Evolutionary conservation across 2,888 invertebrate genomes (phyloP), one percentile per base, ranked within the genome.

Genomic region (Ormyrus thymus): DNA sequence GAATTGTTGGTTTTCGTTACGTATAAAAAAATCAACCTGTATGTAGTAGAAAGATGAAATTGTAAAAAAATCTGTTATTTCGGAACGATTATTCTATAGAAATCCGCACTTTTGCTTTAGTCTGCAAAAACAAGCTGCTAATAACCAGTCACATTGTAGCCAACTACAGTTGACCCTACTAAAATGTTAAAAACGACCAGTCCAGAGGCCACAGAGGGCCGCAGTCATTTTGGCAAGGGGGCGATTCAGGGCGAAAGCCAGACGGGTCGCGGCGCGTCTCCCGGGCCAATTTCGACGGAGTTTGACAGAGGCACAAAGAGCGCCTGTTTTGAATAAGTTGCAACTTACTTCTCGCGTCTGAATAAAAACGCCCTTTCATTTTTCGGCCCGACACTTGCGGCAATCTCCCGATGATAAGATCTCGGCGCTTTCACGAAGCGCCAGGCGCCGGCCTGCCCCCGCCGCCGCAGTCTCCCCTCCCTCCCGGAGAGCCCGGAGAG

Each of bases 391-490:
- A 50, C 76, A 62, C 45, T 62, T 61, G 43, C 61, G 53, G 79
- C 79, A 80, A 80, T 80, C 73, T 80, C 59, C 9, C 73, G 69
- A 62, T 59, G 79, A 80, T 80, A 80, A 80, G 50, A 80, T 80
- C 79, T 80, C 13, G 62, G 79, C n/a, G 64, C 73, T 80, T 80
- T 80, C 76, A 76, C 13, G n/a, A 3, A 64, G 29, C 15, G 59
- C 53, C 43, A 10, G 58, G 64, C 61, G 46, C 15, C 59, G 46
- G 8, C 53, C 10, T 43, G n/a, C 11, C 43, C 6, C 11, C 59
- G 50, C 50, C 51, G 3, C 48, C n/a, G 11, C 50, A n/a, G 1
- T 53, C 72, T 43, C 53, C 11, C 53, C 15, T 10, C 45, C 13
- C 11, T 59, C 9, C n/a, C n/a, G n/a, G n/a, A n/a, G n/a, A 62